Conservation (phyloP, 2,113 vertebrate genomes). For the Sialia sialis region DNA sequence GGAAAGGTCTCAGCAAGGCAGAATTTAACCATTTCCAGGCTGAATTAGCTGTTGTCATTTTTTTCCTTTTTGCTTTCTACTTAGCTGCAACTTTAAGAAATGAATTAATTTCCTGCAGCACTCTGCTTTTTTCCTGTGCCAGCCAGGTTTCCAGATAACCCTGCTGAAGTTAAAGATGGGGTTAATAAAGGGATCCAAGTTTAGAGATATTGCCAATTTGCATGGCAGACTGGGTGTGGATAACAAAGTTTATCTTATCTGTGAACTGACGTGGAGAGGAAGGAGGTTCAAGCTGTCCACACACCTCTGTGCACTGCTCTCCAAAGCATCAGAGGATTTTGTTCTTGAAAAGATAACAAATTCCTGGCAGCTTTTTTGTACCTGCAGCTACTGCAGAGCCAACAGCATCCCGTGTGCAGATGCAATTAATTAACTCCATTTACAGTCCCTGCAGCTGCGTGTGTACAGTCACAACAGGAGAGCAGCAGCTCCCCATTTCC, state of each 20-base stretch:
- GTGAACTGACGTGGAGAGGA: not conserved
- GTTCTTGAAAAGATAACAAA: not conserved
- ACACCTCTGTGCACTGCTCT: not conserved
- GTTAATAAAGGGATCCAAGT: not conserved
- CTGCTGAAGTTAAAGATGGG: not conserved
- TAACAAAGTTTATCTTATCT: not conserved
- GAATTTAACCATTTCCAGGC: not conserved
- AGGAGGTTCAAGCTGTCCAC: not conserved
- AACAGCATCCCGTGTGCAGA: not conserved
- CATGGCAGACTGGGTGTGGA: not conserved
- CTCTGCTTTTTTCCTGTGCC: not conserved
- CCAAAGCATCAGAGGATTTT: not conserved
- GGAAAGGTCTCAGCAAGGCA: not conserved
- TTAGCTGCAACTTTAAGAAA: not conserved
- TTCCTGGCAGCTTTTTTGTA: not conserved
- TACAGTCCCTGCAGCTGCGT: slow-evolving; percentile 11
- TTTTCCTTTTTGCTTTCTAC: not conserved
- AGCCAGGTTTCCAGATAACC: not conserved
- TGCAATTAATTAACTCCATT: slow-evolving; percentile 33
- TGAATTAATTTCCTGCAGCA: not conserved
- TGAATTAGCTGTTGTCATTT: not conserved
- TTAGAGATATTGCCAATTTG: not conserved
- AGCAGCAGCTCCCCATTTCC: not conserved
- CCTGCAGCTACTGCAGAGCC: not conserved
- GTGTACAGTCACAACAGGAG: not conserved